Evolutionary conservation across 1,140 invertebrate species (phyloP).

Genomic region (Drosophila busckii): DNA sequence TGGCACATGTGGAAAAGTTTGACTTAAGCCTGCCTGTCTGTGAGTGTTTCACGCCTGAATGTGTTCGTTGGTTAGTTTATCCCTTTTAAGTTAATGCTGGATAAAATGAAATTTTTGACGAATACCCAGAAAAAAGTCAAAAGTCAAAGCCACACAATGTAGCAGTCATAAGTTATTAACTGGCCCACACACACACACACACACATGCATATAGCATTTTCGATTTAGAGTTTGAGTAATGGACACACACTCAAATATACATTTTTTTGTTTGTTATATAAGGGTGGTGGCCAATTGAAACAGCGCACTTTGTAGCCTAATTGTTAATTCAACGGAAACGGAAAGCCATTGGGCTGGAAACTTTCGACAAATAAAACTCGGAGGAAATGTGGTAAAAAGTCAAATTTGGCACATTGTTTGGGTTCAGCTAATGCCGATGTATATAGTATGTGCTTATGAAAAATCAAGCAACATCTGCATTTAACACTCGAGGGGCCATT

Average conservation of each 20-base stretch:
- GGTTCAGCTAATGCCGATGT: too few species aligned
- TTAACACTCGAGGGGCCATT: too few species aligned
- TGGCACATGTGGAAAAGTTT: too few species aligned
- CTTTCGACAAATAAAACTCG: conserved; percentile 21
- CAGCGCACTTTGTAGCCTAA: conserved; percentile 36
- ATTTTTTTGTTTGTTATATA: too few species aligned
- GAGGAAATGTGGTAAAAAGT: too few species aligned
- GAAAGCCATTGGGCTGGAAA: conserved; percentile 41
- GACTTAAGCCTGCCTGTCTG: too few species aligned
- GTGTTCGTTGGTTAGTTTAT: too few species aligned
- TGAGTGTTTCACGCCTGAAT: too few species aligned
- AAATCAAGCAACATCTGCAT: too few species aligned
- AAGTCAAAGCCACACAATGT: conserved; percentile 14
- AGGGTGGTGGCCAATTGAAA: conserved; percentile 30
- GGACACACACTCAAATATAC: too few species aligned
- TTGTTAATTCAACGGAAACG: conserved; percentile 62
- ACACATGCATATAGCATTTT: not conserved
- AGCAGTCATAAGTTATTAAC: conserved; percentile 32
- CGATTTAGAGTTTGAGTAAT: conserved; percentile 56
- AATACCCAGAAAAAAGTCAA: not conserved
- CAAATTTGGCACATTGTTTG: too few species aligned
- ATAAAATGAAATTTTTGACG: conserved; percentile 14
- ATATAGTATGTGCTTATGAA: too few species aligned
- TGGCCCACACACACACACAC: not conserved
- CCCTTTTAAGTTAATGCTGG: conserved; percentile 8